Evolutionary conservation across 2,113 vertebrate genomes (phyloP).

Genomic region (Ascaphus truei): DNA sequence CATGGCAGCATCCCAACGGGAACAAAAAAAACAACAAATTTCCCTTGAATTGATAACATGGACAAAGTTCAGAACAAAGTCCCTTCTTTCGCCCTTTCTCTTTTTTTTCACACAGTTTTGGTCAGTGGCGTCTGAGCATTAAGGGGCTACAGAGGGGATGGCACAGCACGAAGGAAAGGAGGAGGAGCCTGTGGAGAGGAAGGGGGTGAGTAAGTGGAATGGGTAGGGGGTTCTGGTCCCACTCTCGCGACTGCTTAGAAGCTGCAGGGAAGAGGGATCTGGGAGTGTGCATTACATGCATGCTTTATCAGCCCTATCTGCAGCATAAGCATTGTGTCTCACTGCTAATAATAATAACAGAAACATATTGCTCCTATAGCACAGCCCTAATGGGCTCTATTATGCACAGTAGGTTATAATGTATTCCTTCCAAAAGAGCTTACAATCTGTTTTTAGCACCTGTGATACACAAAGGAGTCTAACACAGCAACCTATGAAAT

Average conservation of each 20-base stretch:
- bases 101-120: background rate
- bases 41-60: slow-evolving; percentile 14
- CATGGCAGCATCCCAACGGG: background rate
- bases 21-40: background rate
- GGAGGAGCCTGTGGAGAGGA: background rate
- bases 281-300: too few species aligned
- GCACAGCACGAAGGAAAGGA: background rate
- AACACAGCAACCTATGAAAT: too few species aligned
- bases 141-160: slow-evolving; percentile 24
- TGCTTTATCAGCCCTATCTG: background rate
- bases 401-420: too few species aligned
- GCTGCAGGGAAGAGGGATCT: too few species aligned
- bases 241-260: too few species aligned
- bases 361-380: too few species aligned
- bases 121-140: background rate
- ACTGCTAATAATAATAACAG: background rate
- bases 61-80: slow-evolving; percentile 30
- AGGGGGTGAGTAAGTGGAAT: slow-evolving; percentile 42
- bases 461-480: too few species aligned
- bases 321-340: background rate
- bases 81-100: background rate
- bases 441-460: too few species aligned
- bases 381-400: too few species aligned
- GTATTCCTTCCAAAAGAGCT: too few species aligned
- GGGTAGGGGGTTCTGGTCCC: background rate